A percentile compares a stretch with the other conserved stretches of the same genome.
Conservation (phyloP, 2,888 invertebrate species). For the Cheilosia variabilis region DNA sequence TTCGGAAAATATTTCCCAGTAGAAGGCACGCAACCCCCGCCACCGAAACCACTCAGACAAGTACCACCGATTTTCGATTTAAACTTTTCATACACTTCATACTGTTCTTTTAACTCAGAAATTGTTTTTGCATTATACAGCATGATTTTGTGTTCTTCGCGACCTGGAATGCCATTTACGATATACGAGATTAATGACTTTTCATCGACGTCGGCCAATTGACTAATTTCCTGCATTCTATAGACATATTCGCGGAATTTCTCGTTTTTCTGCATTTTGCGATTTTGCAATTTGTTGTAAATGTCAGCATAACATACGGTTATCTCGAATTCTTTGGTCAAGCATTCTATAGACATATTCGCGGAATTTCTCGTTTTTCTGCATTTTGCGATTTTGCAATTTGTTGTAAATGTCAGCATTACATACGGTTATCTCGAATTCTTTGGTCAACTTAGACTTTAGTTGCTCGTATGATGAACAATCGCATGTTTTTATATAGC, state of each 20-base stretch:
- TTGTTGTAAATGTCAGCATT: neutral
- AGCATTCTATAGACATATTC: no score
- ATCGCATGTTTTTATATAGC: constrained; percentile 4
- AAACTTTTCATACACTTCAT: no score
- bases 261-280: constrained; percentile 3
- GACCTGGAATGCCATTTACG: constrained; percentile 9
- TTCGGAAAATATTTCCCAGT: no score
- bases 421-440: neutral
- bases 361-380: no score
- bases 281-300: constrained; percentile 6
- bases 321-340: neutral
- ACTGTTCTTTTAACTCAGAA: no score
- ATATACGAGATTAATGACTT: constrained; percentile 7
- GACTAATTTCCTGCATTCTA: constrained; percentile 19
- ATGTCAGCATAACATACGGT: neutral
- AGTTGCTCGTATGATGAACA: neutral
- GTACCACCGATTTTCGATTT: no score
- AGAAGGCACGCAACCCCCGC: no score
- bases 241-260: constrained; percentile 25
- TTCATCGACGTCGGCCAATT: constrained; percentile 24
- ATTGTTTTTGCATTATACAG: constrained; percentile 9
- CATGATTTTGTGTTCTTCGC: constrained; percentile 25
- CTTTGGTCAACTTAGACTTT: neutral
- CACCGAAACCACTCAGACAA: no score
- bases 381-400: constrained; percentile 20